Evolutionary conservation across 2,113 vertebrate species (phyloP).

Genomic region (Brienomyrus longianalis): DNA sequence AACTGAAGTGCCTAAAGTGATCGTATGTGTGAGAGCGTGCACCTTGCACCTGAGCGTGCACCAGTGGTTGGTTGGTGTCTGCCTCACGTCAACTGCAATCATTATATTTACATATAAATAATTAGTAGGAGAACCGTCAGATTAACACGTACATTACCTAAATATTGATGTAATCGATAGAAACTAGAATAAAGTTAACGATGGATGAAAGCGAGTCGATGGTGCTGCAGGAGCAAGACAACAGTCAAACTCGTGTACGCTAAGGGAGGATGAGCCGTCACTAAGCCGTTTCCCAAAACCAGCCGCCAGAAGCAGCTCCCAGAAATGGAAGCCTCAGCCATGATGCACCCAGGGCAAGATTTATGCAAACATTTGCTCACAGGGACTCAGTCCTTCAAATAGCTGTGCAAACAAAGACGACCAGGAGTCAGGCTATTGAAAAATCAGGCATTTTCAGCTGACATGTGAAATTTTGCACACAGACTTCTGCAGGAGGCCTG

Average conservation of each 20-base stretch:
- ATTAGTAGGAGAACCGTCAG: not conserved
- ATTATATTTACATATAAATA: not conserved
- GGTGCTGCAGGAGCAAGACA: not conserved
- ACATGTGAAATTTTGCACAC: not conserved
- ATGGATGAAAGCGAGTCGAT: not conserved
- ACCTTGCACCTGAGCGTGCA: not conserved
- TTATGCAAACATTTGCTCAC: not conserved
- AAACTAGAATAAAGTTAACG: not conserved
- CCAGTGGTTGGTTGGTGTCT: not conserved
- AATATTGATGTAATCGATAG: not conserved
- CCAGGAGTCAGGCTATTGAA: not conserved
- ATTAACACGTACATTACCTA: not conserved
- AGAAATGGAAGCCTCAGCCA: not conserved
- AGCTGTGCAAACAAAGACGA: not conserved
- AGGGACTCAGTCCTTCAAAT: not conserved
- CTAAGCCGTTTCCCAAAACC: not conserved
- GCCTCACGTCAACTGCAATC: not conserved
- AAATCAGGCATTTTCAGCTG: not conserved
- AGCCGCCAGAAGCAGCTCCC: not conserved
- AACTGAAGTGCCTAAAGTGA: not conserved
- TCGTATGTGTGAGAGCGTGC: not conserved
- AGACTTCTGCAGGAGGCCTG: not conserved
- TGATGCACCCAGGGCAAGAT: not conserved
- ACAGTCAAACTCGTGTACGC: not conserved
- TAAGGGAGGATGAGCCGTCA: not conserved